Percentiles rank a stretch among this genome's conserved stretches.
Conservation (phyloP, 2,888 invertebrate species). For the Halictus quadricinctus region DNA sequence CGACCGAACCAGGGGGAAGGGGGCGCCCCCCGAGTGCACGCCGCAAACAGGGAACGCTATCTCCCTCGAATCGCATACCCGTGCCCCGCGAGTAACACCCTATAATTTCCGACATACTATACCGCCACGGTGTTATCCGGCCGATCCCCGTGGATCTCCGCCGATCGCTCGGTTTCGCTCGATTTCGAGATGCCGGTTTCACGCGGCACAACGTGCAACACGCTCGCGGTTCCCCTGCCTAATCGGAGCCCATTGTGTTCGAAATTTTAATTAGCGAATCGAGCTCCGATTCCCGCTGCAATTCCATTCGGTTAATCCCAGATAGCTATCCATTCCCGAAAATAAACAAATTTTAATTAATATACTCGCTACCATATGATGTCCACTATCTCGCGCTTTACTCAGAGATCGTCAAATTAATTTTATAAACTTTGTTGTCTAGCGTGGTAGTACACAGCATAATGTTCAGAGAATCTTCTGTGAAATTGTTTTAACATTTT, state of each 20-base stretch:
- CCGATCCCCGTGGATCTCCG: slow-evolving; percentile 74
- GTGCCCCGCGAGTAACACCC: slow-evolving; percentile 78
- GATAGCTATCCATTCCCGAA: neutral
- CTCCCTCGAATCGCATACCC: slow-evolving; percentile 77
- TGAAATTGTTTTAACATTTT: too few species aligned
- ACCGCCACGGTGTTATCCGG: slow-evolving; percentile 75
- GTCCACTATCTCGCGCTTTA: too few species aligned
- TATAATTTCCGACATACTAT: slow-evolving; percentile 80
- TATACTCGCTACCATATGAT: too few species aligned
- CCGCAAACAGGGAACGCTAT: slow-evolving; percentile 64
- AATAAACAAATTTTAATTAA: neutral
- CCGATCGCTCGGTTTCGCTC: slow-evolving; percentile 75
- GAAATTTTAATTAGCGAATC: slow-evolving; percentile 8
- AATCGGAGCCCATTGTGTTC: neutral
- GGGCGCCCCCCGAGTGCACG: slow-evolving; percentile 21
- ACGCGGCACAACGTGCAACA: slow-evolving; percentile 16
- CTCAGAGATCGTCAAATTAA: too few species aligned
- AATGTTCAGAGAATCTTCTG: too few species aligned
- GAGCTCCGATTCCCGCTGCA: neutral
- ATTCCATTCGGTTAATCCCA: neutral
- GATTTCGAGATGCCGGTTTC: slow-evolving; percentile 71
- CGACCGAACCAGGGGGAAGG: neutral
- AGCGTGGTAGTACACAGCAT: too few species aligned
- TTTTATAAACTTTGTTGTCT: too few species aligned
- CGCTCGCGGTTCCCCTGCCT: neutral